Evolutionary conservation across 2,888 invertebrate species (phyloP), one percentile per base, ranked within the genome.

Genomic region (Andrena camellia): DNA sequence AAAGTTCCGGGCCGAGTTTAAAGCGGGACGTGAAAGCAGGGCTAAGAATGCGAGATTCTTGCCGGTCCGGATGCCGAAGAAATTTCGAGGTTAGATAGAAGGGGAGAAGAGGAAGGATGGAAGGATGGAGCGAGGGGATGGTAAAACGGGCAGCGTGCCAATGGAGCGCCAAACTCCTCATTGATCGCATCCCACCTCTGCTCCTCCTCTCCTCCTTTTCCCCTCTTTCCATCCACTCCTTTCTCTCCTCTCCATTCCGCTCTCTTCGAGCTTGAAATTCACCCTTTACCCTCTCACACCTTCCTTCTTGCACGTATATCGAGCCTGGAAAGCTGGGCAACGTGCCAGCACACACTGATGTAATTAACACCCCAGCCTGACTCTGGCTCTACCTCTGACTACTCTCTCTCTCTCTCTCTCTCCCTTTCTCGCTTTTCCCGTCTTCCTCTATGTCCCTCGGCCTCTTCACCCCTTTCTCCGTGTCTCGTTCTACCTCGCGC

Each of bases 311-410:
- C 67, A 59, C 62, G 62, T 64, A 57, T 26, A 59, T 63, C 64
- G 1, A 60, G 73, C 73, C 57, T 59, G 42, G 71, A 60, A 81
- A 73, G 83, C 64, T 23, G 89, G 90, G 91, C 92, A 89, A 85
- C 80, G 83, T 90, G 92, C 91, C 92, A 91, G 89, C 87, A 90
- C 86, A 89, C 90, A 90, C 88, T 88, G 90, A 92, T 92, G 90
- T 92, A 91, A 92, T 92, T 92, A 92, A 92, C 92, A 92, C 90
- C 88, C 89, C 74, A 23, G 71, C 74, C 81, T 87, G 86, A 79
- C 77, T 78, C 78, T 63, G 74, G 70, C 69, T 79, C 72, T 71
- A 20, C 23, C 68, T 54, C 52, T 50, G 29, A 69, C 77, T 60
- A 71, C 72, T 26, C 67, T 29, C 78, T 64, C 48, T 63, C 10